These are phyloP conservation scores for Pseudomyrmex gracilis DNA, from an alignment of 1,140 invertebrate species.

Conservation along the genomic window DNA sequence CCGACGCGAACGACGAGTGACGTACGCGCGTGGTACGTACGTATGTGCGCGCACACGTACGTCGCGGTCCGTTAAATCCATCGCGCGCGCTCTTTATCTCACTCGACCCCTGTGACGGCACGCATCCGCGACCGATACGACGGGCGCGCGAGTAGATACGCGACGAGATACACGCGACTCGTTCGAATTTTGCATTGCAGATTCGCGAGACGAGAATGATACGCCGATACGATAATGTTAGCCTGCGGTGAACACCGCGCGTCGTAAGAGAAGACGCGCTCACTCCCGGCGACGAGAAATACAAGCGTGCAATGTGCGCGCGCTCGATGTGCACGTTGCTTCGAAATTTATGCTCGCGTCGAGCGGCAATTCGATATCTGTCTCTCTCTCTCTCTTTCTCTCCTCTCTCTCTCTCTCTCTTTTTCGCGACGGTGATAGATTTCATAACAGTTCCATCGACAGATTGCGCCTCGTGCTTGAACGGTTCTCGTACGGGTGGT, in stretches of 20 bases:
- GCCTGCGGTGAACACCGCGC: background rate
- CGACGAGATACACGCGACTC: slow-evolving; percentile 58
- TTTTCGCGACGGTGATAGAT: background rate
- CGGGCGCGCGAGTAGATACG: slow-evolving; percentile 59
- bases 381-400: too few species aligned
- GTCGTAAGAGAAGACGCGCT: too few species aligned
- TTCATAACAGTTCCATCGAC: background rate
- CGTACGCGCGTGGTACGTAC: slow-evolving; percentile 42
- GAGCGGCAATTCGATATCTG: background rate
- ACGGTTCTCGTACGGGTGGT: background rate
- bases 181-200: slow-evolving; percentile 75
- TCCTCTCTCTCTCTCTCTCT: too few species aligned
- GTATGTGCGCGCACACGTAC: background rate
- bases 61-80: slow-evolving; percentile 75
- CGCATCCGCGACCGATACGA: slow-evolving; percentile 64
- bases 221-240: slow-evolving; percentile 59
- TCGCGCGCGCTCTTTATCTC: slow-evolving; percentile 71
- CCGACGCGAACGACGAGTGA: slow-evolving; percentile 16
- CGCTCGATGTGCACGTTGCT: background rate
- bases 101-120: slow-evolving; percentile 67
- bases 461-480: background rate
- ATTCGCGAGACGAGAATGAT: slow-evolving; percentile 63
- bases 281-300: background rate
- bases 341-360: background rate
- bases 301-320: background rate